Base-by-base conservation (phyloP, 2,113 vertebrate species). In the Phyllopteryx taeniolatus region DNA sequence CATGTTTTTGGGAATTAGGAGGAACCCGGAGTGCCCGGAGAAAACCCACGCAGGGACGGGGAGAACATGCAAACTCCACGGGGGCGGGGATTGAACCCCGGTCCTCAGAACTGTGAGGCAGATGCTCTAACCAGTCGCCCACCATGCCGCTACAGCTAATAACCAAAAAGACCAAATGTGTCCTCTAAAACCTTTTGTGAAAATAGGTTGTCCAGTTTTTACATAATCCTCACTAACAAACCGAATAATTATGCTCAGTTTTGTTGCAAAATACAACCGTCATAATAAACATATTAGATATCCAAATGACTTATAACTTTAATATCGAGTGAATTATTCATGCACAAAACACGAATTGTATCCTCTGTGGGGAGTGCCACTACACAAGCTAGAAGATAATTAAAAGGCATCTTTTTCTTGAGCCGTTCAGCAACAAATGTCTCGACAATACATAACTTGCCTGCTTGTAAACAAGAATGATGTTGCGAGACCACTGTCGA, bases 291-390 rank as follows among this genome's bases (percentile, higher is more conserved):
- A 33, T 15, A 60, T 60, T 61, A 61, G 15, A 61, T 35, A 35
- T 61, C 59, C 59, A 44, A 64, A 20, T 46, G 39, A 44, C 63
- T 35, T 19, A 20, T 66, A 66, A 66, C 42, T 22, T 46, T 22
- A n/a, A 43, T 13, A 46, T 65, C n/a, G 22, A 22, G 43, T 66
- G 43, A 66, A 66, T 46, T 66, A 66, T 46, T 66, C 42, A 66
- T 46, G 43, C n/a, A 27, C 1, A 43, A 47, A 66, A 66, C 63
- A 66, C n/a, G 46, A 47, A 47, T 66, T 47, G 63, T 46, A 27
- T n/a, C 43, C 43, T 27, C n/a, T 66, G 12, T 15, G 63, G 44
- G 63, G 12, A 27, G 6, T 15, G 43, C 13, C 63, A 14, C 15
- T 27, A 46, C 63, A 47, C 42, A 13, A 43, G 43, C 63, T 43